A percentile compares a stretch with the other conserved stretches of the same genome.
Conservation (phyloP, 2,797 vertebrate genomes). For the Onychomys torridus region DNA sequence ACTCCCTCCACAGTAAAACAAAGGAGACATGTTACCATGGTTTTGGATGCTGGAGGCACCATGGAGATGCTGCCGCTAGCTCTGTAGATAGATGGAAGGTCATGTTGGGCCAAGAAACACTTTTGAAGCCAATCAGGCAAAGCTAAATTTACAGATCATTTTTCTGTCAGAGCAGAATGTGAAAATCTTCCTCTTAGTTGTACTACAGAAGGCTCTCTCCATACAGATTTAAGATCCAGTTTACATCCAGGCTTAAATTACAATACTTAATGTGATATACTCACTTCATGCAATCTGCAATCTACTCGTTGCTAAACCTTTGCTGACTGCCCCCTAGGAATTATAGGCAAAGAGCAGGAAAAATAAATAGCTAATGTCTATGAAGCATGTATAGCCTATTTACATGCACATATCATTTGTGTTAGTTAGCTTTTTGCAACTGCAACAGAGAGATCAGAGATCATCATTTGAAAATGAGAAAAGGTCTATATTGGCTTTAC, state of each 20-base stretch:
- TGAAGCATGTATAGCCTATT: background rate
- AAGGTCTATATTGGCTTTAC: background rate
- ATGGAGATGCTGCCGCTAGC: background rate
- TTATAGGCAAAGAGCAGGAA: background rate
- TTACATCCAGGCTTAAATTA: background rate
- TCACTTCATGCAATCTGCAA: background rate
- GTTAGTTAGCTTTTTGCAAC: background rate
- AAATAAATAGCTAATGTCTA: background rate
- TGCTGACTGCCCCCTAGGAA: background rate
- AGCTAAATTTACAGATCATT: background rate
- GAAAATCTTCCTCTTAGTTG: background rate
- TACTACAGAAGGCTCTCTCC: background rate
- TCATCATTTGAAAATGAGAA: background rate
- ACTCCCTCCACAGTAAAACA: background rate
- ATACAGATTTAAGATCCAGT: background rate
- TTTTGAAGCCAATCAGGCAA: background rate
- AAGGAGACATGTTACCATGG: background rate
- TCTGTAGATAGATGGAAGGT: background rate
- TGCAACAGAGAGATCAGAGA: background rate
- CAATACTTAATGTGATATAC: background rate
- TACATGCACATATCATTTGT: background rate
- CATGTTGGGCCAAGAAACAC: background rate
- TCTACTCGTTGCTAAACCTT: background rate
- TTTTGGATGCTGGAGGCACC: background rate
- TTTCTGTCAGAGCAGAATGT: background rate